These are phyloP conservation scores for Stenoptilia bipunctidactyla DNA, from an alignment of 2,888 invertebrate species.

Conservation along the genomic window DNA sequence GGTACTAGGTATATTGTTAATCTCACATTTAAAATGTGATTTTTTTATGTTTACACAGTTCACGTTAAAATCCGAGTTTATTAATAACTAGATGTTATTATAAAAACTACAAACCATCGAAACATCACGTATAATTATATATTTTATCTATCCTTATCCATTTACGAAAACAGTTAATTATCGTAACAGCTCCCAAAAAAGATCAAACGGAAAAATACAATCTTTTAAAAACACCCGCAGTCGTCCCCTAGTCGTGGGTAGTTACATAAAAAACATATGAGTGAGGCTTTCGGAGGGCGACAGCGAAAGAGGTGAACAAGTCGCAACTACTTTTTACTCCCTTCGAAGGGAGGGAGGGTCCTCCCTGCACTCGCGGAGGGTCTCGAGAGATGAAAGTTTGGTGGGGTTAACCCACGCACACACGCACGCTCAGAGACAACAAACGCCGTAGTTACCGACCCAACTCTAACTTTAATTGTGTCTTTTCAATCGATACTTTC, in stretches of 20 bases:
- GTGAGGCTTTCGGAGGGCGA: conserved; percentile 41
- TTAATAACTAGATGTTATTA: too few relatives aligned
- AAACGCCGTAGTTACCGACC: conserved; percentile 54
- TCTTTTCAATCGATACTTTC: conserved; percentile 67
- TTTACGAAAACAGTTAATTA: too few relatives aligned
- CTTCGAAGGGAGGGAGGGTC: conserved; percentile 46
- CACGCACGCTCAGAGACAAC: conserved; percentile 56
- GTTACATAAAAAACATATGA: conserved; percentile 1
- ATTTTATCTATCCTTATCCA: too few relatives aligned
- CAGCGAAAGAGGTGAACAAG: conserved; percentile 71
- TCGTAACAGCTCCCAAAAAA: too few relatives aligned
- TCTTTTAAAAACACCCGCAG: too few relatives aligned
- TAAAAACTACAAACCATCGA: too few relatives aligned
- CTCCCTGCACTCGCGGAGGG: conserved; percentile 29
- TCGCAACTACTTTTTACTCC: conserved; percentile 69
- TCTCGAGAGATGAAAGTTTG: conserved; percentile 67
- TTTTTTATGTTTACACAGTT: too few relatives aligned
- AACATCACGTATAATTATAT: too few relatives aligned
- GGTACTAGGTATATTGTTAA: too few relatives aligned
- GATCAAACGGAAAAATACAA: too few relatives aligned
- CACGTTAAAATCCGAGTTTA: too few relatives aligned
- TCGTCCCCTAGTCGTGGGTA: not conserved
- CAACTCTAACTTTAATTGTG: conserved; percentile 70
- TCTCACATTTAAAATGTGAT: too few relatives aligned
- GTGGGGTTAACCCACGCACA: conserved; percentile 63